Conservation (phyloP, 2,113 vertebrate genomes). For the Ctenodactylus gundi region DNA sequence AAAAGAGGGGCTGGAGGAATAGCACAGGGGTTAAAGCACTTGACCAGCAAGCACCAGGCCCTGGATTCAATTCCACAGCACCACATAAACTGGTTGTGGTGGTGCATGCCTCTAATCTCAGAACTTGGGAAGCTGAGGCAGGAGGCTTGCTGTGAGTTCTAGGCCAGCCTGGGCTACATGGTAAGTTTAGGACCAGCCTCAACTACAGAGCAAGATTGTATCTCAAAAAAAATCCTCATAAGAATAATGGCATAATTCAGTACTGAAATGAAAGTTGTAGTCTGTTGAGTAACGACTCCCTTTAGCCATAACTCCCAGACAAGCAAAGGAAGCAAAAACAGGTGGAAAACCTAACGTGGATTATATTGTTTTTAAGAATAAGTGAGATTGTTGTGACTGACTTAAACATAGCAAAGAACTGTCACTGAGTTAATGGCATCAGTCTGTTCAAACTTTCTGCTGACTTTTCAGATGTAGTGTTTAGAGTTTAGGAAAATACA, state of each 20-base stretch:
- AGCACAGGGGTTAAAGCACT: no score
- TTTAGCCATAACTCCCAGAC: neutral
- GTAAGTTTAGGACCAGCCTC: no score
- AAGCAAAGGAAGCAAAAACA: neutral
- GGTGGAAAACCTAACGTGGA: neutral
- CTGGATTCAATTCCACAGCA: no score
- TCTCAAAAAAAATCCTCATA: neutral
- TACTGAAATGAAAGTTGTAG: neutral
- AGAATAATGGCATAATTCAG: neutral
- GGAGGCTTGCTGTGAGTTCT: no score
- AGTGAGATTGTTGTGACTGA: neutral
- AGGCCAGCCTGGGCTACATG: no score
- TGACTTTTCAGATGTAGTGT: neutral
- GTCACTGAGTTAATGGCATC: neutral
- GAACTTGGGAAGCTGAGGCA: no score
- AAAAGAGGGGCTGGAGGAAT: no score
- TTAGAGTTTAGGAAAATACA: constrained; percentile 11
- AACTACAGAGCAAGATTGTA: no score
- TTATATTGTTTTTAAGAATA: neutral
- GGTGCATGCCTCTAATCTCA: no score
- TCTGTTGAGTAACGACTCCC: neutral
- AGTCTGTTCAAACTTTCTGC: neutral
- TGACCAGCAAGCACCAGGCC: no score
- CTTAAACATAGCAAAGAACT: neutral
- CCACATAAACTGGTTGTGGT: no score